A percentile compares a stretch with the other conserved stretches of the same genome.
These are phyloP conservation scores for Sarcophaga rosellei DNA, from an alignment of 2,888 invertebrate genomes.

Conservation along the genomic window DNA sequence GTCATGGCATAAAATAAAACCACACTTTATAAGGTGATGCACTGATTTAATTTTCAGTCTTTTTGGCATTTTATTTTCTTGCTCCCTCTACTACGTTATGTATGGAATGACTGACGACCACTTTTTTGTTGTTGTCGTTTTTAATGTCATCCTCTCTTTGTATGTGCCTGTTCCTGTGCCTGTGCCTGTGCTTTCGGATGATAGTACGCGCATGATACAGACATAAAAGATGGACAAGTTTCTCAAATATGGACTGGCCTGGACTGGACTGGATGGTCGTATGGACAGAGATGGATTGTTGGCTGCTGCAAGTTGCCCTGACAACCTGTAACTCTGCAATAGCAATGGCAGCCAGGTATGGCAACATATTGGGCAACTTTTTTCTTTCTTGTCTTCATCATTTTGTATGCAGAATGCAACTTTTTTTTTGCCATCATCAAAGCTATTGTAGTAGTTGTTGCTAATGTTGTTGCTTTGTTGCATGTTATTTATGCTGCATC, in stretches of 20 bases:
- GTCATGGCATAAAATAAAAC: conserved; percentile 32
- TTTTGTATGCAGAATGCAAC: neutral
- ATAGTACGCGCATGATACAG: conserved; percentile 56
- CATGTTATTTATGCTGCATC: conserved; percentile 52
- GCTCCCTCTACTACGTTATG: conserved; percentile 25
- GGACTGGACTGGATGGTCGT: conserved; percentile 16
- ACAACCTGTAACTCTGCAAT: conserved; percentile 20
- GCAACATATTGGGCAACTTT: conserved; percentile 33
- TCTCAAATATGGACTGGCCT: conserved; percentile 50
- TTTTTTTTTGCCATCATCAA: neutral
- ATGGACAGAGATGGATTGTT: conserved; percentile 9
- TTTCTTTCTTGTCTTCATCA: neutral
- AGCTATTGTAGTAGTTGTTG: neutral
- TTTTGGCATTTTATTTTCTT: conserved; percentile 30
- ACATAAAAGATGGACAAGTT: conserved; percentile 66
- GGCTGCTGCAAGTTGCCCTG: conserved; percentile 28
- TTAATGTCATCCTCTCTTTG: neutral
- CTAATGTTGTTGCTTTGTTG: conserved; percentile 5
- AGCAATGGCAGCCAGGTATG: neutral
- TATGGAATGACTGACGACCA: conserved; percentile 22
- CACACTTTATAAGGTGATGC: conserved; percentile 49
- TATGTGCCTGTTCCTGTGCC: neutral
- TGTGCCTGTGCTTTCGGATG: neutral
- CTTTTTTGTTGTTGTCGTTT: neutral
- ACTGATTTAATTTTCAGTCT: conserved; percentile 56